Conservation (phyloP, 2,113 vertebrate species). For the Scortum barcoo region DNA sequence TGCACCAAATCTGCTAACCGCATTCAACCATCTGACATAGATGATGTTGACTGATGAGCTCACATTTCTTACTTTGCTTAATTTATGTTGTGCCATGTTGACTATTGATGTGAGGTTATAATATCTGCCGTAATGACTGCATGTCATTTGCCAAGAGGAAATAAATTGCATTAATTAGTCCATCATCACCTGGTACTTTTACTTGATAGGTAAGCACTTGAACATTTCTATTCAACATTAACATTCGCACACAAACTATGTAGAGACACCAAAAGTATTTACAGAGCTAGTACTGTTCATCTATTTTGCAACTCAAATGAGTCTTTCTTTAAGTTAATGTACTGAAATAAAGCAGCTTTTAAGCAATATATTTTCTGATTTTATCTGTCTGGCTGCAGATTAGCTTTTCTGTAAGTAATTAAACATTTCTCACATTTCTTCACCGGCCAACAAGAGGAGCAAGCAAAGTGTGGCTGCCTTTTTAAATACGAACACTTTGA, state of each 20-base stretch:
- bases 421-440: not conserved
- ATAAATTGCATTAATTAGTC: constrained; percentile 6
- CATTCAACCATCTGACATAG: constrained; percentile 3
- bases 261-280: not conserved
- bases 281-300: not conserved
- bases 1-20: not conserved
- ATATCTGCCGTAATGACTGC: not conserved
- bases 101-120: constrained; percentile 24
- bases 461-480: not conserved
- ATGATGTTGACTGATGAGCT: not conserved
- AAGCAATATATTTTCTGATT: not conserved
- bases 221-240: not conserved
- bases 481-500: constrained; percentile 8
- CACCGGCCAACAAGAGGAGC: not conserved
- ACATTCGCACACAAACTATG: not conserved
- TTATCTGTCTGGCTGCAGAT: not conserved
- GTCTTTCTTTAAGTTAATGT: not conserved
- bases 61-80: constrained; percentile 20
- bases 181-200: constrained; percentile 17
- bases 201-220: not conserved
- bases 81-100: constrained; percentile 27
- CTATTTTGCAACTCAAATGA: constrained; percentile 6
- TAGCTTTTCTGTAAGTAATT: not conserved
- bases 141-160: constrained; percentile 23
- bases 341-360: not conserved